Percentiles rank a stretch among this genome's conserved stretches.
phyloP scores from a whole-genome alignment of 2,797 vertebrate species.

The Myotis myotis region DNA sequence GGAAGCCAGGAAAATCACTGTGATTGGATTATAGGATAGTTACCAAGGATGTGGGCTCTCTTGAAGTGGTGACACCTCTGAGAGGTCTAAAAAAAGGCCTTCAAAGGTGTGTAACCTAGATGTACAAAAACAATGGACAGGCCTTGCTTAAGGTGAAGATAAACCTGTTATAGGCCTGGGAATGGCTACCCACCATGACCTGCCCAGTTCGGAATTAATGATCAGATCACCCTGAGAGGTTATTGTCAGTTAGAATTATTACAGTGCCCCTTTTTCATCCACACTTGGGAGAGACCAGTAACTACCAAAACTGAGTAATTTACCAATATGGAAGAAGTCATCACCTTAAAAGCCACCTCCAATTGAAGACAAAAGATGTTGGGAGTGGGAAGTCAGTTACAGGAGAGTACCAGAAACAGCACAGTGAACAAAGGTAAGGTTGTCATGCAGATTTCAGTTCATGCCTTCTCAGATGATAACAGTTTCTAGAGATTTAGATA shows the following conservation, averaged over 20 bases:
- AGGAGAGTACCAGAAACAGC: background rate
- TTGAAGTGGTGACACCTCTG: background rate
- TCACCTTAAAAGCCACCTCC: background rate
- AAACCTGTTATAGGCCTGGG: background rate
- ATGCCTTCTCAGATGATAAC: background rate
- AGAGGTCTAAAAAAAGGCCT: background rate
- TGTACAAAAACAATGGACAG: background rate
- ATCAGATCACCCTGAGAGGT: background rate
- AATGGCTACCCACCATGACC: background rate
- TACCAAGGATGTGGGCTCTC: background rate
- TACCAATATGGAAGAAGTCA: background rate
- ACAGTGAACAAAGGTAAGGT: background rate
- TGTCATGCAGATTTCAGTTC: background rate
- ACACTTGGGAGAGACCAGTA: background rate
- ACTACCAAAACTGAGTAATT: background rate
- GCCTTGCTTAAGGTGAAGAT: background rate
- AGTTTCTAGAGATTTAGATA: background rate
- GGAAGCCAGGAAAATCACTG: background rate
- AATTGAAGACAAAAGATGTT: background rate
- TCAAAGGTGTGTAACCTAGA: background rate
- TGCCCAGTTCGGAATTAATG: background rate
- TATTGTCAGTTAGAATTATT: background rate
- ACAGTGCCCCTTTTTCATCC: background rate
- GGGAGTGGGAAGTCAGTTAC: background rate
- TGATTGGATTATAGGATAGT: background rate